Conservation (phyloP, 2,888 invertebrate genomes). For the Chrysomela aeneicollis region DNA sequence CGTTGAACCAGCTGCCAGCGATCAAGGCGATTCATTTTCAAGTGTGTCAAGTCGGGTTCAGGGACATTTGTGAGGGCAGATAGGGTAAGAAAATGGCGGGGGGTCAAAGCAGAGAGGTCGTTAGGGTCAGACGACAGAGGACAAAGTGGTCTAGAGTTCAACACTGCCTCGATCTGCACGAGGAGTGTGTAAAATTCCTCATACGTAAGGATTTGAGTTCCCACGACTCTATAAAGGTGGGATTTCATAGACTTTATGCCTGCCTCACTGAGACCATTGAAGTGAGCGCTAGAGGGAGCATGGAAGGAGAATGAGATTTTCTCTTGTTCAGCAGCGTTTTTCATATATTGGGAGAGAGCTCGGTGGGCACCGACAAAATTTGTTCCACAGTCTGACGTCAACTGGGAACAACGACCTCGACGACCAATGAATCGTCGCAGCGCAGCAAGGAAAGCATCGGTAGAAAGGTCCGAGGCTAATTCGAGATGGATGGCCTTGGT, state of each 20-base stretch:
- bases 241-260: constrained; percentile 18
- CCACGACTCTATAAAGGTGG: constrained; percentile 21
- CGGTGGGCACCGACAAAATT: constrained; percentile 23
- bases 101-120: constrained; percentile 43
- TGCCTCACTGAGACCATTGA: constrained; percentile 22
- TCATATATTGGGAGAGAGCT: background rate
- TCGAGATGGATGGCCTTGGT: constrained; percentile 26
- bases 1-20: constrained; percentile 43
- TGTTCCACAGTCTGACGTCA: constrained; percentile 22
- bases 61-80: constrained; percentile 36
- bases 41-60: constrained; percentile 29
- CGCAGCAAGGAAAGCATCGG: constrained; percentile 21
- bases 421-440: constrained; percentile 29
- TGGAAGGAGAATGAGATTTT: background rate
- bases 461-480: constrained; percentile 10
- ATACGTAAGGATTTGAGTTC: constrained; percentile 18
- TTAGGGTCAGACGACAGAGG: constrained; percentile 43
- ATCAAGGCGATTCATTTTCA: constrained; percentile 28
- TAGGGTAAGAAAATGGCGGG: constrained; percentile 46
- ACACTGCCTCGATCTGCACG: constrained; percentile 41
- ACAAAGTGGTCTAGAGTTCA: constrained; percentile 48
- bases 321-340: background rate
- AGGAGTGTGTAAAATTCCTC: constrained; percentile 24
- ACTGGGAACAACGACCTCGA: constrained; percentile 22
- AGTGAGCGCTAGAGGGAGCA: constrained; percentile 20